phyloP scores from a whole-genome alignment of 2,888 invertebrate genomes.

The Linyphia triangularis region DNA sequence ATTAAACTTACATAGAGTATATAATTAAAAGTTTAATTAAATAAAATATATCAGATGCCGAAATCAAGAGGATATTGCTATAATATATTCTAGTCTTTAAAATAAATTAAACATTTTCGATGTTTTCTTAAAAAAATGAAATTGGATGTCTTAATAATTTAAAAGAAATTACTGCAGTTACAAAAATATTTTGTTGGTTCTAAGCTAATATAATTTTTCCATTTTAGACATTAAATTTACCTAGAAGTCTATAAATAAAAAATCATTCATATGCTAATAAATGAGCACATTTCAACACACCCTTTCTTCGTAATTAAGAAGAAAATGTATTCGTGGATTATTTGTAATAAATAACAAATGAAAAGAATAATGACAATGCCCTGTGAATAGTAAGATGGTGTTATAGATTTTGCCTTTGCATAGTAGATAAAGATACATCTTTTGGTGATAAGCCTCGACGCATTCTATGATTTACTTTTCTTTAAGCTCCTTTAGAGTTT shows the following conservation, averaged over 20 bases:
- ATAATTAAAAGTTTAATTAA: too few species aligned
- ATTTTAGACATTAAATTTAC: too few species aligned
- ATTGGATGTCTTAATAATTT: too few species aligned
- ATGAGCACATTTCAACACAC: neutral
- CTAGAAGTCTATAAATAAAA: neutral
- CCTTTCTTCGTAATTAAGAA: neutral
- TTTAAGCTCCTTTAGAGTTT: conserved; percentile 16
- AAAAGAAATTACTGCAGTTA: too few species aligned
- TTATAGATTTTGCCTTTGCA: neutral
- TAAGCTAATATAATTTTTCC: too few species aligned
- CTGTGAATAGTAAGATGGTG: neutral
- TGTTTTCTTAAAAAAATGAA: too few species aligned
- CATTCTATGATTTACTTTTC: neutral
- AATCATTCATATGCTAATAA: neutral
- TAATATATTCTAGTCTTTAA: too few species aligned
- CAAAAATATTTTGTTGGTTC: too few species aligned
- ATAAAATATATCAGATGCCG: too few species aligned
- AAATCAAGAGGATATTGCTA: too few species aligned
- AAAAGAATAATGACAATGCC: neutral
- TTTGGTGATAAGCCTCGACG: neutral
- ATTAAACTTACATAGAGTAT: too few species aligned
- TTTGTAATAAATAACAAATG: neutral
- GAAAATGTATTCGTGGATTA: neutral
- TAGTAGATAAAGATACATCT: neutral
- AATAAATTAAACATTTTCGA: too few species aligned